These are phyloP conservation scores for Bergia sp. DNA, from an alignment of 92 coral and sea anemone species.

Conservation along the genomic window DNA sequence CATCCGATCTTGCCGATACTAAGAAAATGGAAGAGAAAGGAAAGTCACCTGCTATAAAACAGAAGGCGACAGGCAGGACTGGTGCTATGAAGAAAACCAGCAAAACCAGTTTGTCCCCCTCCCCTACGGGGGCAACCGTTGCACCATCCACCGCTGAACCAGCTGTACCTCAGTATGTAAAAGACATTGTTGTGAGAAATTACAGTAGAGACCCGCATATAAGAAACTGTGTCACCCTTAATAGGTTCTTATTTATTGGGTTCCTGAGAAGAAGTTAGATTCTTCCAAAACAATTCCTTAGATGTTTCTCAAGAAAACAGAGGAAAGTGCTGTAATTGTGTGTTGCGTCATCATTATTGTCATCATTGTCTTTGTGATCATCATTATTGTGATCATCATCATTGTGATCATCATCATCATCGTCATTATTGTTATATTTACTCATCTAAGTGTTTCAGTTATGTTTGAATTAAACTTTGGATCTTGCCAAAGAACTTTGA, in stretches of 20 bases:
- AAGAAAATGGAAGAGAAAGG: constrained; percentile 30
- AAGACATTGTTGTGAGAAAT: too few species aligned
- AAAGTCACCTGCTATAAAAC: constrained; percentile 1
- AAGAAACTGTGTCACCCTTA: too few species aligned
- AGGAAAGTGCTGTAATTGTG: too few species aligned
- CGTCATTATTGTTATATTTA: too few species aligned
- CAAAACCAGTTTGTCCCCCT: not conserved
- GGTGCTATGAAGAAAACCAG: constrained; percentile 23
- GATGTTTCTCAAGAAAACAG: too few species aligned
- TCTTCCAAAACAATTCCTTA: not conserved
- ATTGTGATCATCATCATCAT: too few species aligned
- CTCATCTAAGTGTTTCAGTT: too few species aligned
- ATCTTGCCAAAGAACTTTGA: too few species aligned
- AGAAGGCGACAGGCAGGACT: not conserved
- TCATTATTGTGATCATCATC: too few species aligned
- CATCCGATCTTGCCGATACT: constrained; percentile 12
- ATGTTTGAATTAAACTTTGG: too few species aligned
- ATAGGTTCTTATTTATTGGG: too few species aligned
- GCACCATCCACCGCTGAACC: constrained; percentile 23
- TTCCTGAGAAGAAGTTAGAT: not conserved
- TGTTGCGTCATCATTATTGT: not conserved
- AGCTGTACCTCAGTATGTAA: constrained; percentile 27
- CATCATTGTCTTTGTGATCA: not conserved
- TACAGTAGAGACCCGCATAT: not conserved
- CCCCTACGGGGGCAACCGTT: not conserved